Evolutionary conservation across 2,797 vertebrate genomes (phyloP).

Genomic region (Coreius guichenoti): DNA sequence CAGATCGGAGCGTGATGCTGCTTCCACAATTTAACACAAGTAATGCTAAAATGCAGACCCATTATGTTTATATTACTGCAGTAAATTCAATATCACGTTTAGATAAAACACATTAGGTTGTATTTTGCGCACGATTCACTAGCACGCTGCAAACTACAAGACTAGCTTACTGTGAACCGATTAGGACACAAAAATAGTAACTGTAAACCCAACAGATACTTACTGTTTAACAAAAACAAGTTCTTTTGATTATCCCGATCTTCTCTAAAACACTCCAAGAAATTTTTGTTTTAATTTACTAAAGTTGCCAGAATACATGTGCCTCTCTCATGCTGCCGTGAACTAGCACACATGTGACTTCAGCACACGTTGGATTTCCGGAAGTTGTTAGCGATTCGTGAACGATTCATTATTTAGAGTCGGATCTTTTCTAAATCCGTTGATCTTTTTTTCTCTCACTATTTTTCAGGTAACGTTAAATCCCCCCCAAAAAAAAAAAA

Average conservation of each 20-base stretch:
- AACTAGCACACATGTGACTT: constrained; percentile 56
- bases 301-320: neutral
- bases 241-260: neutral
- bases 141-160: neutral
- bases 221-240: neutral
- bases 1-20: neutral
- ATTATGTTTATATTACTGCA: neutral
- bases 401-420: constrained; percentile 1
- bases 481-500: too few relatives aligned
- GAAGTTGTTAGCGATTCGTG: constrained; percentile 36
- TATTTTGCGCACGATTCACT: neutral
- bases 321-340: neutral
- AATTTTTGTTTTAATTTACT: neutral
- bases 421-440: constrained; percentile 9
- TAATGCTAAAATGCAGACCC: neutral
- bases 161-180: neutral
- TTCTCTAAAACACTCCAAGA: neutral
- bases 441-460: neutral
- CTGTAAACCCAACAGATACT: neutral
- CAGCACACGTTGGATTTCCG: constrained; percentile 57
- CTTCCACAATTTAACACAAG: neutral
- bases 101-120: neutral
- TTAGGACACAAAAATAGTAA: neutral
- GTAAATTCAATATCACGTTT: neutral
- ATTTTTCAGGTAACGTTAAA: too few relatives aligned